phyloP scores from a whole-genome alignment of 1,140 invertebrate species.

The Scaptodrosophila lebanonensis region DNA sequence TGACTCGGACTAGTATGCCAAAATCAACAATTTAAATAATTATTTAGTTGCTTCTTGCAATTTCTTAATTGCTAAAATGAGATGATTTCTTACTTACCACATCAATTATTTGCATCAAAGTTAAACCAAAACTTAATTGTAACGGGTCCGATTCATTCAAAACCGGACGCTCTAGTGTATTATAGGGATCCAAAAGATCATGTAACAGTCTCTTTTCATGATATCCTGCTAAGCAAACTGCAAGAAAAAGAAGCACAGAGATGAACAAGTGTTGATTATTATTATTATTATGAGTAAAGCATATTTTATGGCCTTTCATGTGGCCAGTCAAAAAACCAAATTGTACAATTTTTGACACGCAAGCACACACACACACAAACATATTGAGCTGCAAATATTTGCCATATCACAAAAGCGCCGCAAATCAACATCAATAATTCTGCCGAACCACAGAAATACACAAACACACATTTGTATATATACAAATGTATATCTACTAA shows the following conservation, averaged over 20 bases:
- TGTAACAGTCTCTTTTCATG: slow-evolving; percentile 96
- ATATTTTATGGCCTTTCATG: no score
- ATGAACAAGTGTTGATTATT: slow-evolving; percentile 23
- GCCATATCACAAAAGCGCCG: slow-evolving; percentile 43
- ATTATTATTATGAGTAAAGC: no score
- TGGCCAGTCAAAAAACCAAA: no score
- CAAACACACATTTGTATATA: no score
- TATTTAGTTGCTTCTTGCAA: neutral
- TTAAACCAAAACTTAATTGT: slow-evolving; percentile 96
- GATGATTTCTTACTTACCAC: slow-evolving; percentile 91
- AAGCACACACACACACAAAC: no score
- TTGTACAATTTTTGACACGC: no score
- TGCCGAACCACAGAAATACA: slow-evolving; percentile 23
- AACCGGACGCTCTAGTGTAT: slow-evolving; percentile 97
- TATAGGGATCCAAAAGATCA: slow-evolving; percentile 96
- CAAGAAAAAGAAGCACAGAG: slow-evolving; percentile 58
- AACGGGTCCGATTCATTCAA: slow-evolving; percentile 97
- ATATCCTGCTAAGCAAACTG: slow-evolving; percentile 89
- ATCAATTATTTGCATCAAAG: slow-evolving; percentile 99
- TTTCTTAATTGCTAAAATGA: neutral
- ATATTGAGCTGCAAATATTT: slow-evolving; percentile 36
- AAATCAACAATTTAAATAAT: no score
- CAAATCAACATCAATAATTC: slow-evolving; percentile 73
- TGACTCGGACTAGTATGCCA: no score
- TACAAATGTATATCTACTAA: no score